Evolutionary conservation across 2,797 vertebrate species (phyloP).

Genomic region (Epinephelus awoara): DNA sequence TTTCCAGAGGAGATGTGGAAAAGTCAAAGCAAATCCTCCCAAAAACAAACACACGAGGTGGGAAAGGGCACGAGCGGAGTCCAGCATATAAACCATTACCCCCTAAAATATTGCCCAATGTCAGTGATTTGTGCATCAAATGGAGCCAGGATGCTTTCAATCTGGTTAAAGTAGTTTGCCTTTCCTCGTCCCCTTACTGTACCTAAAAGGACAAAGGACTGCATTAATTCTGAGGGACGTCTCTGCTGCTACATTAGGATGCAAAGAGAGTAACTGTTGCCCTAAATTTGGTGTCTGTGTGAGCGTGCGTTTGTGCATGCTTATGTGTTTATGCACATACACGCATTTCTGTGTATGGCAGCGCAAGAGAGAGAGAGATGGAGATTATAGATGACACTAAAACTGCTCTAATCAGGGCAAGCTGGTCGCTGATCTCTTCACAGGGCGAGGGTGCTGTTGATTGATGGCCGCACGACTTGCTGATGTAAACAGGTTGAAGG

Average conservation of each 20-base stretch:
- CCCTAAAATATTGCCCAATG: conserved; percentile 42
- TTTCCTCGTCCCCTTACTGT: conserved; percentile 58
- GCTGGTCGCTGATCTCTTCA: conserved; percentile 76
- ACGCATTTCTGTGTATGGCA: conserved; percentile 8
- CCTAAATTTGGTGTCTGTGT: conserved; percentile 67
- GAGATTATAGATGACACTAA: conserved; percentile 72
- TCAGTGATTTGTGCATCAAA: conserved; percentile 45
- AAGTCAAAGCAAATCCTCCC: conserved; percentile 53
- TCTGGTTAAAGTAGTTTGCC: conserved; percentile 44
- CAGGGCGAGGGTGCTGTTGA: conserved; percentile 66
- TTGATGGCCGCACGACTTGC: conserved; percentile 73
- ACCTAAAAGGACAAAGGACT: conserved; percentile 61
- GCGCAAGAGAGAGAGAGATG: conserved; percentile 6
- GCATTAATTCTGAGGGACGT: conserved; percentile 64
- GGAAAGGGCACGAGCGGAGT: conserved; percentile 41
- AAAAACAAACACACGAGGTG: conserved; percentile 48
- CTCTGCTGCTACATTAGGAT: conserved; percentile 62
- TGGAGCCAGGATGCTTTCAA: conserved; percentile 45
- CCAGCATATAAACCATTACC: conserved; percentile 58
- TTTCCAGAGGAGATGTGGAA: conserved; percentile 49
- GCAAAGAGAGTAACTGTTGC: conserved; percentile 65
- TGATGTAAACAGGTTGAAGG: conserved; percentile 70
- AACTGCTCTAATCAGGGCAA: conserved; percentile 76
- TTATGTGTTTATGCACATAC: conserved; percentile 27
- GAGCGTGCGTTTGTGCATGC: conserved; percentile 15